A percentile compares a stretch with the other conserved stretches of the same genome.
phyloP scores from a whole-genome alignment of 2,113 vertebrate species.

The Oophaga pumilio region DNA sequence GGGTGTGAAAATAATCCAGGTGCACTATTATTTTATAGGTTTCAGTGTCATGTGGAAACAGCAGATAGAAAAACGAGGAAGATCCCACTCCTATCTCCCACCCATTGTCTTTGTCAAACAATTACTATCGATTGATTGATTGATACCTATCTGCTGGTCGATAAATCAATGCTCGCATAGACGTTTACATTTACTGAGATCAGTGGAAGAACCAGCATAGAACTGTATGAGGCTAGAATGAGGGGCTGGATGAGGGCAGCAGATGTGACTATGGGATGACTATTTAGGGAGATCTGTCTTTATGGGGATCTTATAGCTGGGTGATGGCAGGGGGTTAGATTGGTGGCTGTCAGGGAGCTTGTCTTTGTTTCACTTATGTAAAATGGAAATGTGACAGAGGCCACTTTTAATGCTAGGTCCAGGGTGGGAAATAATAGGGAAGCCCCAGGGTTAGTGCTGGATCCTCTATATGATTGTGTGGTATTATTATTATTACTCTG shows the following conservation, averaged over 20 bases:
- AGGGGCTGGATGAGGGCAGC: neutral
- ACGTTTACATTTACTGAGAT: conserved; percentile 26
- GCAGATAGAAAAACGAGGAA: neutral
- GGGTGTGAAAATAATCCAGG: neutral
- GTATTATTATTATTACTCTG: neutral
- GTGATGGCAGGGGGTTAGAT: neutral
- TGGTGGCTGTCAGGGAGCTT: neutral
- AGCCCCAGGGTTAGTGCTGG: neutral
- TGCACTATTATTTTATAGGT: neutral
- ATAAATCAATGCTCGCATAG: conserved; percentile 52
- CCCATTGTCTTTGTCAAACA: conserved; percentile 55
- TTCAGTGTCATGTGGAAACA: neutral
- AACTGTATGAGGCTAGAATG: neutral
- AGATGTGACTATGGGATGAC: neutral
- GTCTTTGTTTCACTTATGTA: conserved; percentile 16
- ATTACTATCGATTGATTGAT: conserved; percentile 51
- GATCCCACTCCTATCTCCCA: conserved; percentile 20
- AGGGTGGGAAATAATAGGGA: neutral
- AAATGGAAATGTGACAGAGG: neutral
- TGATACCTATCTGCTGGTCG: conserved; percentile 44
- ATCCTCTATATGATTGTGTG: neutral
- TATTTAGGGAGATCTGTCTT: neutral
- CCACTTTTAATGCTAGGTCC: conserved; percentile 11
- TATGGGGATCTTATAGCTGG: too few species aligned
- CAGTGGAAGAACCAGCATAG: neutral